Base-by-base conservation (phyloP, 2,113 vertebrate species). In the Microcebus lehilahytsara region DNA sequence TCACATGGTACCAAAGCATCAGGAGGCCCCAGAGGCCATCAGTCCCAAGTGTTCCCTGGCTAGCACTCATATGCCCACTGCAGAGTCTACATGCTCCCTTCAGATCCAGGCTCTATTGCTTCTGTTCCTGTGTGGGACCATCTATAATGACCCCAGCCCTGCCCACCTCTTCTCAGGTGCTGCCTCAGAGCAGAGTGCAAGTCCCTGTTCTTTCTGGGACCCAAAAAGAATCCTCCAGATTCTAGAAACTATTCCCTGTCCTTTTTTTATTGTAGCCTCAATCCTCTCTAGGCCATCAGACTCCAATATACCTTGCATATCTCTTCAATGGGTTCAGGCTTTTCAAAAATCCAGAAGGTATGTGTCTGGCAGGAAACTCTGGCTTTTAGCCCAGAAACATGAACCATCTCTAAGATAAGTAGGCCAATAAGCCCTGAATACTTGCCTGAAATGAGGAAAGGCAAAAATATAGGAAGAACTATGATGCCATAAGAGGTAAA, bases 371-470 rank as follows among this genome's bases (percentile, higher is more conserved):
- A 96, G 56, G 49, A 94, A 94, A 93, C 27, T 30, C 51, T 86
- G 66, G 88, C 32, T 94, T 91, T 79, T 37, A 83, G 72, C 77
- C 74, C 86, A 95, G 91, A 96, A 96, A 90, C n/a, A 83, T 56
- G 95, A 95, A 87, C 40, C 9, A 92, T n/a, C 27, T 11, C 9
- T n/a, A 56, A 89, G 75, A 79, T 49, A 93, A 96, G 80, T 72
- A 96, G 46, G 56, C 58, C 40, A 89, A 58, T 88, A 74, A 40
- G 12, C 30, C 79, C 46, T 93, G 64, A 16, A 13, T 89, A 51
- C 17, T 94, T 93, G 56, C 30, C 91, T 94, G 32, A 97, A 94
- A 89, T 71, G 12, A 74, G 67, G 13, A 92, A 71, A 80, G 17
- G n/a, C 34, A 32, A 93, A 96, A 83, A 67, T 79, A 81, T 19